Evolutionary conservation across 2,113 vertebrate genomes (phyloP).

Genomic region (Etheostoma cragini): DNA sequence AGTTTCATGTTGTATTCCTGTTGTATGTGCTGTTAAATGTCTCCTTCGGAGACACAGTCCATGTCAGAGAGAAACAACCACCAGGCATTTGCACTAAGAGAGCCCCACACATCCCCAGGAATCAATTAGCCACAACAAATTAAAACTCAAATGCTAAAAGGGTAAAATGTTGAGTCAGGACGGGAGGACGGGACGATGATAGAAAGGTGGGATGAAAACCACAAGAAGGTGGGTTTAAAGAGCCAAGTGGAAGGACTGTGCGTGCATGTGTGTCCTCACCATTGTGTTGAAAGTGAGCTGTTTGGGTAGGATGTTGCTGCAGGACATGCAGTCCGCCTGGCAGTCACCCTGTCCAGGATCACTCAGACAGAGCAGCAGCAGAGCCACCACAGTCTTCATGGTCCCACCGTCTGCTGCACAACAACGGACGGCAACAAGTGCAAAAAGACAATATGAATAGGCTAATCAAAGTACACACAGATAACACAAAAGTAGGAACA

Average conservation of each 20-base stretch:
- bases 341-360: constrained; percentile 87
- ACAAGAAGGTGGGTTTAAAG: constrained; percentile 13
- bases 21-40: constrained; percentile 15
- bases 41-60: constrained; percentile 30
- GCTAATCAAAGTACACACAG: no score
- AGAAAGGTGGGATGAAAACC: constrained; percentile 3
- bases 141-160: constrained; percentile 69
- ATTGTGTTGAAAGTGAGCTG: constrained; percentile 86
- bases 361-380: constrained; percentile 90
- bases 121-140: constrained; percentile 77
- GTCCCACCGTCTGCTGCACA: constrained; percentile 60
- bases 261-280: constrained; percentile 74
- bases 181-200: constrained; percentile 5
- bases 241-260: neutral
- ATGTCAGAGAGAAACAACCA: constrained; percentile 38
- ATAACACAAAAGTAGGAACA: neutral
- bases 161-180: constrained; percentile 66
- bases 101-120: constrained; percentile 58
- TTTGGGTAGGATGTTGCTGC: constrained; percentile 84
- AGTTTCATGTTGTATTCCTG: constrained; percentile 9
- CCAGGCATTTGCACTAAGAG: constrained; percentile 27
- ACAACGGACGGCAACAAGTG: constrained; percentile 16
- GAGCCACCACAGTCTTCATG: constrained; percentile 90
- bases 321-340: constrained; percentile 89
- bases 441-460: no score